Conservation (phyloP, 2,113 vertebrate species). For the Tupaia chinensis region DNA sequence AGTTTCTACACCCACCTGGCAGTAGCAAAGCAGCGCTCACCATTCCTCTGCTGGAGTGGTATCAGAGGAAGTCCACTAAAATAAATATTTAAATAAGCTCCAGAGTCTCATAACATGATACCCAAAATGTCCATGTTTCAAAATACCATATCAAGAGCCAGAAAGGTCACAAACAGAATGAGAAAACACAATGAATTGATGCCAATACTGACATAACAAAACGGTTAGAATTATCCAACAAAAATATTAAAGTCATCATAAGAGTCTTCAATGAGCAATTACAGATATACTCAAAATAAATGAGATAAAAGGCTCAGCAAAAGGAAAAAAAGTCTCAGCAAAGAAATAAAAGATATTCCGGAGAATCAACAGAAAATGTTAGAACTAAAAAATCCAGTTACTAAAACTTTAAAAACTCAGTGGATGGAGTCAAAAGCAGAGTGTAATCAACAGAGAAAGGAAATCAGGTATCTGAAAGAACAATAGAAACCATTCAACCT, state of each 20-base stretch:
- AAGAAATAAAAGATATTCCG: neutral
- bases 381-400: neutral
- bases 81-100: neutral
- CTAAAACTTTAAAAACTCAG: neutral
- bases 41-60: neutral
- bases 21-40: neutral
- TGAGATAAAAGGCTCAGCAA: neutral
- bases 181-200: neutral
- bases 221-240: neutral
- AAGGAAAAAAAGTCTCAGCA: neutral
- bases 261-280: neutral
- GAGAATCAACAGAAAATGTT: neutral
- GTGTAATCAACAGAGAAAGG: too few relatives aligned
- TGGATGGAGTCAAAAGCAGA: neutral
- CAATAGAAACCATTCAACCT: neutral
- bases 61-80: neutral
- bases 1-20: neutral
- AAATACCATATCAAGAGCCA: neutral
- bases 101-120: neutral
- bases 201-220: neutral
- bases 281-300: neutral
- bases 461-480: neutral
- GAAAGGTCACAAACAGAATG: neutral
- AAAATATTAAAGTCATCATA: neutral
- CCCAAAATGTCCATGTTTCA: neutral